Evolutionary conservation across 2,888 invertebrate species (phyloP).

Genomic region (Timema podura): DNA sequence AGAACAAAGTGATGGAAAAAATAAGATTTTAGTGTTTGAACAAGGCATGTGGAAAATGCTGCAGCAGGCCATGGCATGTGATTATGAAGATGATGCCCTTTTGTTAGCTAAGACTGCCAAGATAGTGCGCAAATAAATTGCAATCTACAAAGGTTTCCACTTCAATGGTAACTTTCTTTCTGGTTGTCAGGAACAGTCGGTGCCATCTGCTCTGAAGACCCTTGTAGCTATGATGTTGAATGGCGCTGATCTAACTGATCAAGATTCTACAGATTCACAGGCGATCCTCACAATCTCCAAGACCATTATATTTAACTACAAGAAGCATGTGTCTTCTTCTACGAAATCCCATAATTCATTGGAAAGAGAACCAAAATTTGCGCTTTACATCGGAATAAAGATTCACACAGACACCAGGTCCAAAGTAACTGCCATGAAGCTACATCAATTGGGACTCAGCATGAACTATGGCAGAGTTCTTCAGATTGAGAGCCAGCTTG

Average conservation of each 20-base stretch:
- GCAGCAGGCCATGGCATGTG: constrained; percentile 7
- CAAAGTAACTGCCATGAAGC: constrained; percentile 20
- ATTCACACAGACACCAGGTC: constrained; percentile 17
- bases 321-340: too few species aligned
- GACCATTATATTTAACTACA: constrained; percentile 22
- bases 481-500: constrained; percentile 21
- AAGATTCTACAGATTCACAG: constrained; percentile 20
- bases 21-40: constrained; percentile 10
- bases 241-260: constrained; percentile 20
- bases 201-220: constrained; percentile 20
- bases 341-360: constrained; percentile 5
- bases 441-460: constrained; percentile 23
- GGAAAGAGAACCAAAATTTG: not conserved
- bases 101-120: constrained; percentile 10
- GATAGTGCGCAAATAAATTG: too few species aligned
- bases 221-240: constrained; percentile 22
- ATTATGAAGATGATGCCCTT: not conserved
- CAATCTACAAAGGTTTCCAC: constrained; percentile 19
- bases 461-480: constrained; percentile 23
- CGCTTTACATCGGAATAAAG: not conserved
- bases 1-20: constrained; percentile 18
- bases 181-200: constrained; percentile 4
- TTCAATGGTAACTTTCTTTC: constrained; percentile 20
- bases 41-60: constrained; percentile 1
- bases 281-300: constrained; percentile 18